phyloP scores from a whole-genome alignment of 1,140 invertebrate genomes.

The Helicoverpa zea region DNA sequence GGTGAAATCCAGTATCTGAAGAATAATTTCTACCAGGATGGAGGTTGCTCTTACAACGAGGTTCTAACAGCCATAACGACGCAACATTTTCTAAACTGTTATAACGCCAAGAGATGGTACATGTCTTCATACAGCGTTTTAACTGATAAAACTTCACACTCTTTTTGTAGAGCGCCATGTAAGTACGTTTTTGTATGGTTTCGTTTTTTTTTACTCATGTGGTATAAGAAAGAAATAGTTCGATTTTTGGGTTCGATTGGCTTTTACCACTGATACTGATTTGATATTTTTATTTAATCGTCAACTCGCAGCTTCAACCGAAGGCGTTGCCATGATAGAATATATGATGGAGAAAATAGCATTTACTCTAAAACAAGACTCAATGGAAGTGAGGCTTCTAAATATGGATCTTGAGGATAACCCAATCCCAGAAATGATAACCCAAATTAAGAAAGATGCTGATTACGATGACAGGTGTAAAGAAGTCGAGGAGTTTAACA shows the following conservation, averaged over 20 bases:
- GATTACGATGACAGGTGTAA: conserved; percentile 88
- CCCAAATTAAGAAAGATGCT: conserved; percentile 66
- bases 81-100: conserved; percentile 87
- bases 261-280: background rate
- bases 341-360: conserved; percentile 95
- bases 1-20: conserved; percentile 90
- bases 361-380: conserved; percentile 89
- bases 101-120: conserved; percentile 86
- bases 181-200: conserved; percentile 7
- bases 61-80: conserved; percentile 68
- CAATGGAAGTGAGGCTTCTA: conserved; percentile 88
- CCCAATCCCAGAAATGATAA: conserved; percentile 72
- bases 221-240: background rate
- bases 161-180: conserved; percentile 89
- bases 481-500: conserved; percentile 89
- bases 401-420: conserved; percentile 88
- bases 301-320: conserved; percentile 81
- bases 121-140: conserved; percentile 86
- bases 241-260: background rate
- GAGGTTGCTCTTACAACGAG: conserved; percentile 89
- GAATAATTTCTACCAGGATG: conserved; percentile 88
- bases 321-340: conserved; percentile 91
- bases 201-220: background rate
- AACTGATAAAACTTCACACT: conserved; percentile 90
- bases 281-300: conserved; percentile 38